Evolutionary conservation across 2,113 vertebrate genomes (phyloP).

Genomic region (Aix galericulata): DNA sequence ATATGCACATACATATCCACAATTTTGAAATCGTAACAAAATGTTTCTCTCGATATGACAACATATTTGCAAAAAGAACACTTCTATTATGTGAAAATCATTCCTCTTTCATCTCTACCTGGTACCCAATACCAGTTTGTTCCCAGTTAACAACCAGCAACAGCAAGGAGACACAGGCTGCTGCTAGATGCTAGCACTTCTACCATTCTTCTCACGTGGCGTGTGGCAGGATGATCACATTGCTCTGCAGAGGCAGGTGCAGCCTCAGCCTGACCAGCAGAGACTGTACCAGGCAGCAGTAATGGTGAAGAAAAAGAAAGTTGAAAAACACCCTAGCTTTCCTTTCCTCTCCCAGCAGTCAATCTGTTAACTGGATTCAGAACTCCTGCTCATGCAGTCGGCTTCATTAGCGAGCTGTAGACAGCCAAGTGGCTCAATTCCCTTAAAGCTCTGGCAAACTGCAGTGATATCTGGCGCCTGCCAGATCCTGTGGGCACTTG

Average conservation of each 20-base stretch:
- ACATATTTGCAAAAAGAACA: background rate
- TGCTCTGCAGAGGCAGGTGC: background rate
- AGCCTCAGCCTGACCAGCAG: background rate
- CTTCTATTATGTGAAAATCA: background rate
- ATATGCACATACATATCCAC: background rate
- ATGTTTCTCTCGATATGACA: background rate
- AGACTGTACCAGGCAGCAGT: background rate
- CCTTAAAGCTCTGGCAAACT: background rate
- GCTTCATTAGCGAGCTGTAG: background rate
- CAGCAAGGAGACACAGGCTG: background rate
- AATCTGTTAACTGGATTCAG: background rate
- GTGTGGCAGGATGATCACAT: background rate
- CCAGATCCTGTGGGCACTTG: background rate
- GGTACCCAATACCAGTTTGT: background rate
- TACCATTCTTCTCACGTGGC: fast-evolving
- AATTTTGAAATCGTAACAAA: background rate
- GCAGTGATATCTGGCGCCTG: background rate
- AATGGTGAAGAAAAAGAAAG: background rate
- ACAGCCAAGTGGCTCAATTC: conserved; percentile 5
- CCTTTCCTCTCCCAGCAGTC: background rate
- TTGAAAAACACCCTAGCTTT: background rate
- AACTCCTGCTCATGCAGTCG: background rate
- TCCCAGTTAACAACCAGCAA: background rate
- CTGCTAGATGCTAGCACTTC: background rate
- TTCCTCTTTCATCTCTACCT: background rate